Evolutionary conservation across 2,113 vertebrate genomes (phyloP), one percentile per base, ranked within the genome.

Genomic region (Synodontis membranacea): DNA sequence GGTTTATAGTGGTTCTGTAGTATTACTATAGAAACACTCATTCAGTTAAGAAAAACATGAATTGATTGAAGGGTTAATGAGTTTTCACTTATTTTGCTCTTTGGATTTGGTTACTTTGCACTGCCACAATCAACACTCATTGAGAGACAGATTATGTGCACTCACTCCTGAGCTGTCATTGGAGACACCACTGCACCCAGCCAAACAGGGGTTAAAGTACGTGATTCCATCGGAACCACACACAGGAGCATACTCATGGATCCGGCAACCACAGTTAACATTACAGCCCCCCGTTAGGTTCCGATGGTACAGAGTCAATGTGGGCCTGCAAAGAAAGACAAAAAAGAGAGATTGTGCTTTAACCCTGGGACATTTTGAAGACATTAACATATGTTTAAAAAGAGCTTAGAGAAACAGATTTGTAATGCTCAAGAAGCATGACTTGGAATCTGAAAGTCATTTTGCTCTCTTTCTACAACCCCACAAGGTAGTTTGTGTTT

Each of bases 211-310:
- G 93, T 97, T 99, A 88, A 99, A 99, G 93, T 99, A 99, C 0
- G 98, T 99, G 90, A 99, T 99, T 91, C 98, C 98, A 84, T 99
- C 98, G 0, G 98, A 99, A 89, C 98, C 98, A 86, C 98, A 99
- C 74, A 99, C 98, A 8, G 98, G 98, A 83, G 98, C 96, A 2
- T 99, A 99, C 91, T 99, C 98, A 1, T 99, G 96, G 91, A 96
- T 99, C 90, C 93, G 97, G 89, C 98, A 99, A 46, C 97, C 98
- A 48, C 98, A 99, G 91, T 99, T 99, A 72, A 99, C 98, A 8
- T 99, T 99, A 87, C 98, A 99, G 84, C 97, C 96, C 60, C 97
- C 98, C 0, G 97, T 99, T 92, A 99, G 94, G 92, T 99, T 99
- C 92, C 97, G 95, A 91, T 99, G 98, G 8, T 98, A 95, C 96